Base-by-base conservation (phyloP, 2,113 vertebrate genomes). In the Morone saxatilis region DNA sequence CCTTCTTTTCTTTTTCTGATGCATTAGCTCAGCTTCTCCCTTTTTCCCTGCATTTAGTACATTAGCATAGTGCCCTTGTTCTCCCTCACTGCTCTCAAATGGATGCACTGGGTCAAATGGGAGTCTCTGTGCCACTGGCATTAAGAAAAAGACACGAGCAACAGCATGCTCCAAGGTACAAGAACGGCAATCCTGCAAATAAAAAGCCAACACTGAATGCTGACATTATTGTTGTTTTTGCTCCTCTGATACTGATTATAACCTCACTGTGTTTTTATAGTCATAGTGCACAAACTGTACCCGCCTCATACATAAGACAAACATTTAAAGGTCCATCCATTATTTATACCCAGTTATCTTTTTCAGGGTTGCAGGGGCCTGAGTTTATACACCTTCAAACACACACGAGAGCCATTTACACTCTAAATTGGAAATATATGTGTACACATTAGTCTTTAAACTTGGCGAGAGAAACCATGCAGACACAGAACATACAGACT, bases 41-140 rank as follows among this genome's bases (percentile, higher is more conserved):
- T 38, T 68, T 79, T 71, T 48, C 31, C 53, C 63, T 80, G 43
- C 53, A 16, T 83, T 71, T 81, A 71, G 54, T 48, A 75, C 72
- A 76, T 82, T 82, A 87, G 70, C 63, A 61, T 38, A 51, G 41
- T 71, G 78, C 57, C 63, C 59, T 67, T 80, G 51, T 79, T 84
- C 79, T 72, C 79, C 38, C 16, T 68, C 38, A 9, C 76, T 61
- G 48, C 78, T 87, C 63, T 74, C 57, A 76, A 69, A 77, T 66
- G 51, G 74, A 85, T 65, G 40, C 56, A 12, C 56, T 12, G 41
- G 62, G 74, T 83, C 76, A 87, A 71, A 61, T 62, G 48, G 31
- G 22, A 81, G 63, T 61, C 50, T 76, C 71, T 83, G 40, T 50
- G 50, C 75, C 53, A 60, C 57, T 48, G 84, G 7, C 61, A 59